Evolutionary conservation across 2,888 invertebrate species (phyloP), one percentile per base, ranked within the genome.

Genomic region (Polyommatus iphigenia): DNA sequence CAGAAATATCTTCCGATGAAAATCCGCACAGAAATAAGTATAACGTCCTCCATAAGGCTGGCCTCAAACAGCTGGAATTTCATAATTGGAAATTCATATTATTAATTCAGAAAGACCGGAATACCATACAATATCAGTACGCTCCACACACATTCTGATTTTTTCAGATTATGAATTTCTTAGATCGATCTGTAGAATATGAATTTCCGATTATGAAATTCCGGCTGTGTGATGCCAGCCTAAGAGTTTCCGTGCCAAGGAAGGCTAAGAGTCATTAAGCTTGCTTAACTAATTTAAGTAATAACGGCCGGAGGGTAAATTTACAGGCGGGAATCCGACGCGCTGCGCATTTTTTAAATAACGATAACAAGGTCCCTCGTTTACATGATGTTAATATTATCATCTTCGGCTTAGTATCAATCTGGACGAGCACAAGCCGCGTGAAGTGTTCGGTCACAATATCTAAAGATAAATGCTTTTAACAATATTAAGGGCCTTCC

Each of bases 211-310:
- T n/a, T n/a, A n/a, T n/a, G n/a, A n/a, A n/a, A n/a, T n/a, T n/a
- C n/a, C n/a, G n/a, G n/a, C n/a, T n/a, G n/a, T n/a, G n/a, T n/a
- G n/a, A n/a, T n/a, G n/a, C n/a, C n/a, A n/a, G n/a, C n/a, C n/a
- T n/a, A n/a, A 67, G 67, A 67, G 67, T 67, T 67, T 67, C 29
- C 29, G 67, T 67, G 67, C 67, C 67, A 67, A 67, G 67, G 67
- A 32, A 32, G 67, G 15, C 67, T 32, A 67, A 67, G 67, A 32
- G 67, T 67, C 67, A 67, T 67, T 67, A 67, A 29, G 67, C 67
- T 67, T 67, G 67, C 67, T 67, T 67, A 67, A 67, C 67, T 67
- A 67, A 67, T 67, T 67, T 67, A 29, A 67, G 67, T 67, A 67
- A 67, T 67, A 67, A 18, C 67, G 67, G 29, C 29, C 29, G 67